Evolutionary conservation across 2,888 invertebrate species (phyloP).

Genomic region (Microctonus aethiopoides): DNA sequence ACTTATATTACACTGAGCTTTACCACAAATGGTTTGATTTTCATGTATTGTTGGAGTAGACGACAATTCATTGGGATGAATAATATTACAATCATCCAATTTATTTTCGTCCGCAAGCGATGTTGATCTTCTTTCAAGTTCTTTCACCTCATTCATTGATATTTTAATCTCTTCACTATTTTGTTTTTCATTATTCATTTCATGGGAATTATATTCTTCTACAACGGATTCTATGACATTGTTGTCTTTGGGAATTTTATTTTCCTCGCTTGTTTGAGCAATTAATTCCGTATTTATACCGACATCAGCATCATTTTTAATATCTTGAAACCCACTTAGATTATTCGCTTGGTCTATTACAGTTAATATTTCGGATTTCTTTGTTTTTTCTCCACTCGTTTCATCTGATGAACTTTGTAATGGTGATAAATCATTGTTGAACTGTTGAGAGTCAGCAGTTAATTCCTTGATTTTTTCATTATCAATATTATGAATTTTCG

Average conservation of each 20-base stretch:
- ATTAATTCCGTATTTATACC: neutral
- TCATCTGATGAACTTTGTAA: conserved; percentile 40
- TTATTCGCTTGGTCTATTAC: neutral
- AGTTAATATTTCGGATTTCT: neutral
- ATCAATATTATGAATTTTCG: conserved; percentile 28
- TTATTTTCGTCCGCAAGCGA: neutral
- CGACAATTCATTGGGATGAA: neutral
- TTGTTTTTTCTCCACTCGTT: conserved; percentile 11
- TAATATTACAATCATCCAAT: neutral
- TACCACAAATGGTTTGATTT: neutral
- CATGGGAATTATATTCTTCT: neutral
- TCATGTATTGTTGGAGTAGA: neutral
- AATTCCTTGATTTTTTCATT: conserved; percentile 40
- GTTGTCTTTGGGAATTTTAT: conserved; percentile 8
- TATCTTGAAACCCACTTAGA: neutral
- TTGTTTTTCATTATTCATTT: conserved; percentile 3
- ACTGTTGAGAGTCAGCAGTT: conserved; percentile 44
- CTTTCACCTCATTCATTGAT: conserved; percentile 2
- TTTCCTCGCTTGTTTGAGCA: neutral
- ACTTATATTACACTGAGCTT: neutral
- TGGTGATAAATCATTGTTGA: conserved; percentile 43
- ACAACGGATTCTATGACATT: neutral
- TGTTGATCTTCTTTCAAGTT: neutral
- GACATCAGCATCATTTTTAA: neutral
- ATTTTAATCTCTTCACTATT: conserved; percentile 17